These are phyloP conservation scores for Agrotis segetum DNA, from an alignment of 2,888 invertebrate species.

Conservation along the genomic window DNA sequence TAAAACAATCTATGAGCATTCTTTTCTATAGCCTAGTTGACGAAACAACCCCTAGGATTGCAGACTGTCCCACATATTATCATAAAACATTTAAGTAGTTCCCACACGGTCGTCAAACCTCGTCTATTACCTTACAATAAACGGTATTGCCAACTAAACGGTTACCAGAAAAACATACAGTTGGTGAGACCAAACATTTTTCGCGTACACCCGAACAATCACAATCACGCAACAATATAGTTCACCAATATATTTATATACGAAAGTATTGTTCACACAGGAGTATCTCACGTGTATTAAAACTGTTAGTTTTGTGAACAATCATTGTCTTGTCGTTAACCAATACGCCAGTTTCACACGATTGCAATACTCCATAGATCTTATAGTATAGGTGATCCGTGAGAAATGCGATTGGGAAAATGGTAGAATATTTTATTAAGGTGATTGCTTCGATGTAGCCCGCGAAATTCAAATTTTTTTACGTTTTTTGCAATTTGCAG, in stretches of 20 bases:
- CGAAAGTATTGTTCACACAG: slow-evolving; percentile 38
- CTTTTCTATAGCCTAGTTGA: neutral
- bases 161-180: slow-evolving; percentile 26
- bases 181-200: slow-evolving; percentile 20
- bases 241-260: slow-evolving; percentile 33
- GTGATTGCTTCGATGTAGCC: no score
- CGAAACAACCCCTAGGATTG: neutral
- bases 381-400: slow-evolving; percentile 44
- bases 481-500: no score
- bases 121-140: slow-evolving; percentile 12
- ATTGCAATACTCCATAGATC: slow-evolving; percentile 50
- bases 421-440: slow-evolving; percentile 36
- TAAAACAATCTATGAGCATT: neutral
- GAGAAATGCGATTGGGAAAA: slow-evolving; percentile 58
- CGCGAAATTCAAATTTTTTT: no score
- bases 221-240: slow-evolving; percentile 35
- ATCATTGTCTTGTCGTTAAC: slow-evolving; percentile 51
- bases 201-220: slow-evolving; percentile 34
- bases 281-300: slow-evolving; percentile 49
- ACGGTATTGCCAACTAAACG: slow-evolving; percentile 21
- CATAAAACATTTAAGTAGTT: slow-evolving; percentile 24
- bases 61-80: slow-evolving; percentile 20
- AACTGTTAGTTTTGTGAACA: slow-evolving; percentile 46
- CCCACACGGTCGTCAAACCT: slow-evolving; percentile 28
- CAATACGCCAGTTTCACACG: slow-evolving; percentile 61